Evolutionary conservation across 2,797 vertebrate species (phyloP).

Genomic region (Phalanger gymnotis): DNA sequence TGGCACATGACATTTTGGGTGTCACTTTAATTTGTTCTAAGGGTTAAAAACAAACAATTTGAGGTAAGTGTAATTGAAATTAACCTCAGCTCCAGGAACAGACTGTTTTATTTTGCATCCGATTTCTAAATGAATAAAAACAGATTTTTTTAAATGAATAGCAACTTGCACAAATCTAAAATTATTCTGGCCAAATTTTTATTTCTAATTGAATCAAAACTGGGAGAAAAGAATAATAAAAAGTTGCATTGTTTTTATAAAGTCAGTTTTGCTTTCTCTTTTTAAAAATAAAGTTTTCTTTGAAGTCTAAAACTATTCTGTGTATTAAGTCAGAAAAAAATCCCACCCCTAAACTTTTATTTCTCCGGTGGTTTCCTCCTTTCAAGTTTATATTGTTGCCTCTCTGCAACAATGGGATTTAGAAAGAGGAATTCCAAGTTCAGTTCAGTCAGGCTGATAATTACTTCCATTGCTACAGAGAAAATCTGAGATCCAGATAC

Average conservation of each 20-base stretch:
- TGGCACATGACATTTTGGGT: slow-evolving; percentile 10
- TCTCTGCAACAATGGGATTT: slow-evolving; percentile 48
- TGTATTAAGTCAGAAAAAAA: slow-evolving; percentile 50
- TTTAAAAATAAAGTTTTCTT: slow-evolving; percentile 35
- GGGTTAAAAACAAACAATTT: slow-evolving; percentile 53
- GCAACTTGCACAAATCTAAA: slow-evolving; percentile 26
- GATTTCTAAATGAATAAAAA: slow-evolving; percentile 37
- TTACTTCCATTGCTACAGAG: slow-evolving; percentile 17
- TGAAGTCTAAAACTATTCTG: slow-evolving; percentile 53
- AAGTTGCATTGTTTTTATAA: not conserved
- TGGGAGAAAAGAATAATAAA: slow-evolving; percentile 34
- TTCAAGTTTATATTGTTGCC: slow-evolving; percentile 53
- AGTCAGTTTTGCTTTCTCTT: not conserved
- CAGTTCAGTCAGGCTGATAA: not conserved
- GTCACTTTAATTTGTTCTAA: slow-evolving; percentile 42
- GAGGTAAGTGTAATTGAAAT: slow-evolving; percentile 32
- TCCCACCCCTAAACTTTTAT: slow-evolving; percentile 36
- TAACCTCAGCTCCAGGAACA: slow-evolving; percentile 47
- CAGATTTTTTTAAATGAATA: slow-evolving; percentile 24
- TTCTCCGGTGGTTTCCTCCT: slow-evolving; percentile 20
- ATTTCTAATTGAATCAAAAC: slow-evolving; percentile 52
- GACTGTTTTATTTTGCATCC: slow-evolving; percentile 46
- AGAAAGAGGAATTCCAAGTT: slow-evolving; percentile 38
- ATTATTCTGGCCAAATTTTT: slow-evolving; percentile 47
- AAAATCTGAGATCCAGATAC: slow-evolving; percentile 47